Evolutionary conservation across 2,888 invertebrate genomes (phyloP).

Genomic region (Drosophila antonietae): DNA sequence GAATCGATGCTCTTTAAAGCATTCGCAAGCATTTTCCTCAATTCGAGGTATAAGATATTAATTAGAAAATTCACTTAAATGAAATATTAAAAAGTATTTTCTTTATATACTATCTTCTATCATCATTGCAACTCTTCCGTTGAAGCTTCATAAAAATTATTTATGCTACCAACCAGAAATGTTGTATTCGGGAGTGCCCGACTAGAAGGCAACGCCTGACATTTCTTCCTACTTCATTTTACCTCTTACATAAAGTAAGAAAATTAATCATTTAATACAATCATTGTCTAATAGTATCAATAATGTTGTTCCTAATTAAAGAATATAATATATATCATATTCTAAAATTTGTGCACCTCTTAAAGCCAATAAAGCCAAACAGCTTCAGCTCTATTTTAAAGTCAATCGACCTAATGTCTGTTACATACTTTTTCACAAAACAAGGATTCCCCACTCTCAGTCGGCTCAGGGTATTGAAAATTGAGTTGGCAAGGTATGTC

Average conservation of each 20-base stretch:
- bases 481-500: neutral
- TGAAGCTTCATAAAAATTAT: neutral
- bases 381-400: neutral
- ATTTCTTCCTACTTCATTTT: neutral
- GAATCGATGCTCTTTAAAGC: conserved; percentile 14
- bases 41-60: neutral
- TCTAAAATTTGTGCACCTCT: too few relatives aligned
- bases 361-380: too few relatives aligned
- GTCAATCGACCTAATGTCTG: neutral
- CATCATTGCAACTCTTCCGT: neutral
- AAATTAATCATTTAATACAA: too few relatives aligned
- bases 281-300: too few relatives aligned
- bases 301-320: too few relatives aligned
- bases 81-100: too few relatives aligned
- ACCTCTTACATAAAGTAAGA: too few relatives aligned
- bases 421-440: neutral
- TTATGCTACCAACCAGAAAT: neutral
- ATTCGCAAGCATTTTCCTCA: neutral
- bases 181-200: neutral
- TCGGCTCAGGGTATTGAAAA: neutral
- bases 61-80: conserved; percentile 8
- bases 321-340: too few relatives aligned
- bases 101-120: too few relatives aligned
- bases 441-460: too few relatives aligned
- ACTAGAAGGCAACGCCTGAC: neutral